phyloP scores from a whole-genome alignment of 2,888 invertebrate species.

The Leptopilina drosophilae region DNA sequence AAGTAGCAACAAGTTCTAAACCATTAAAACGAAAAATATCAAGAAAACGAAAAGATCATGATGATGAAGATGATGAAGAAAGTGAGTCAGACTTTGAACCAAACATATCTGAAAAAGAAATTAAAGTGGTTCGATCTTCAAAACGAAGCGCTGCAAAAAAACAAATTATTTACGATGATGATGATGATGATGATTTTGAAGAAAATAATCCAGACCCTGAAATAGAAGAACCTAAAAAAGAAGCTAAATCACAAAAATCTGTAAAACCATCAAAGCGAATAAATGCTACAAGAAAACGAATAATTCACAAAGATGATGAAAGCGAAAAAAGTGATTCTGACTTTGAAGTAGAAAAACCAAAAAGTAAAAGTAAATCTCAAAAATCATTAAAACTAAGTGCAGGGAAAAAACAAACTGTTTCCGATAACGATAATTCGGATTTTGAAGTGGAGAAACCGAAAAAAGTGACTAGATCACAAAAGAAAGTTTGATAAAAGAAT shows the following conservation, averaged over 20 bases:
- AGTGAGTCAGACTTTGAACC: slow-evolving; percentile 6
- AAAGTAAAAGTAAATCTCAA: neutral
- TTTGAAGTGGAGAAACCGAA: too few relatives aligned
- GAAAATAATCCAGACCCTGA: neutral
- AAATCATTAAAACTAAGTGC: neutral
- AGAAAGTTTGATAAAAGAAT: neutral
- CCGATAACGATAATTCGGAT: too few relatives aligned
- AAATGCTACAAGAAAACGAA: too few relatives aligned
- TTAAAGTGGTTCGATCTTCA: neutral
- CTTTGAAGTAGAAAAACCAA: neutral
- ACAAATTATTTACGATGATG: too few relatives aligned
- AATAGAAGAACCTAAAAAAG: neutral
- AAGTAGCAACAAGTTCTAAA: neutral
- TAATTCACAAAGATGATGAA: too few relatives aligned
- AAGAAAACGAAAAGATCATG: neutral
- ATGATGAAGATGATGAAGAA: slow-evolving; percentile 12
- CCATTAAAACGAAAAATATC: neutral
- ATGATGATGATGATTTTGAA: neutral
- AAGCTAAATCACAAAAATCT: neutral
- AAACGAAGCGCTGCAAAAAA: too few relatives aligned
- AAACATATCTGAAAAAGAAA: neutral
- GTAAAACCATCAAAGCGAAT: too few relatives aligned
- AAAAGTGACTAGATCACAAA: neutral
- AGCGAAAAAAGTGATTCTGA: slow-evolving; percentile 1
- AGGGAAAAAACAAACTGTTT: too few relatives aligned